Conservation (phyloP, 2,797 vertebrate genomes). For the Enteromius thamalakanensis region DNA sequence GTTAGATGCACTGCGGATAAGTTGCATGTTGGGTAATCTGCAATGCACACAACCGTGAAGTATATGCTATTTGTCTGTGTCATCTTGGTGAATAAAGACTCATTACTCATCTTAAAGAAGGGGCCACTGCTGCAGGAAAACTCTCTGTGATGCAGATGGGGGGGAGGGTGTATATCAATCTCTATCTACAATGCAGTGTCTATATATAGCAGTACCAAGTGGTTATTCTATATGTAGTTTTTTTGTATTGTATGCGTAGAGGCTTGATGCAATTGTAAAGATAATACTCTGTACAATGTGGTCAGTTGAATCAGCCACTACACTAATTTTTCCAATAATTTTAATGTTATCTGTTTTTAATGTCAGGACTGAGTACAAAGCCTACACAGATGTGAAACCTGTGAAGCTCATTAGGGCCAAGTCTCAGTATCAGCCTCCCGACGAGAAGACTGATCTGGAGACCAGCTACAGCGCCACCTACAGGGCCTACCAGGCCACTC, state of each 20-base stretch:
- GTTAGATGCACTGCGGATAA: constrained; percentile 18
- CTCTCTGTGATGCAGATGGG: not conserved
- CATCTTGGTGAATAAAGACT: constrained; percentile 17
- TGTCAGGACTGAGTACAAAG: constrained; percentile 91
- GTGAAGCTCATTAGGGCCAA: constrained; percentile 88
- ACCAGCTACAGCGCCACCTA: constrained; percentile 95
- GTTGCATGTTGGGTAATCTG: constrained; percentile 39
- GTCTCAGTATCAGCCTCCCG: constrained; percentile 89
- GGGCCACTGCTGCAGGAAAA: constrained; percentile 6
- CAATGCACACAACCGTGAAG: constrained; percentile 14
- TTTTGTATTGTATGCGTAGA: not conserved
- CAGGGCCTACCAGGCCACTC: constrained; percentile 84
- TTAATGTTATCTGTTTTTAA: constrained; percentile 31
- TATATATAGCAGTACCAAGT: constrained; percentile 5
- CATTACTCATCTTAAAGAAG: constrained; percentile 28
- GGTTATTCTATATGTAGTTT: not conserved
- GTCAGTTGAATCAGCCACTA: not conserved
- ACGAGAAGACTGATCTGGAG: constrained; percentile 85
- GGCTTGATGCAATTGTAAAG: not conserved
- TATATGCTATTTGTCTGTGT: constrained; percentile 23
- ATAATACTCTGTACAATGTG: not conserved
- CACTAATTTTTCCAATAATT: not conserved
- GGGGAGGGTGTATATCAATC: not conserved
- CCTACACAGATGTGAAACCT: constrained; percentile 89
- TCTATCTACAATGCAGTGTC: not conserved